phyloP scores from a whole-genome alignment of 2,888 invertebrate genomes.

The Congeria kusceri region DNA sequence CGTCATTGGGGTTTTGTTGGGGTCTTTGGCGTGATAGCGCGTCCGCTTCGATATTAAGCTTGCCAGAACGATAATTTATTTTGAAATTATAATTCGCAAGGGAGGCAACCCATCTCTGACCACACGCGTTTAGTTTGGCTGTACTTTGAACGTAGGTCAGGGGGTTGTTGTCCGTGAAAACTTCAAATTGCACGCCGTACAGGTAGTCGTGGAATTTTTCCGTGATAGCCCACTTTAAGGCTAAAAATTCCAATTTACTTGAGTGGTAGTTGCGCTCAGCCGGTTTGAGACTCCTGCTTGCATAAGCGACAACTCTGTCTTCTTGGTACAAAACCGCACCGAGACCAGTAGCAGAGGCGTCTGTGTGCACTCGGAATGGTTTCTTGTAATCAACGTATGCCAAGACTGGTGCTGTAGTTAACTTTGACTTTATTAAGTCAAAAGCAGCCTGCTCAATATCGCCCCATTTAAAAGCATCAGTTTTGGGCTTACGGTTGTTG shows the following conservation, averaged over 20 bases:
- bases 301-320: constrained; percentile 11
- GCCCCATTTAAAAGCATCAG: constrained; percentile 1
- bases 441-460: background rate
- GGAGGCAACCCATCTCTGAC: background rate
- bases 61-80: background rate
- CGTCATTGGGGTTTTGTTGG: no score
- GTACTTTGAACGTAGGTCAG: constrained; percentile 8
- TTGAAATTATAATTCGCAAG: background rate
- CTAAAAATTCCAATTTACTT: background rate
- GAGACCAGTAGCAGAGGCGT: constrained; percentile 8
- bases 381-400: background rate
- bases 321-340: constrained; percentile 17
- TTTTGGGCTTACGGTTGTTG: no score
- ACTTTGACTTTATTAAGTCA: background rate
- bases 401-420: constrained; percentile 5
- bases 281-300: constrained; percentile 6
- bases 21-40: no score
- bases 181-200: background rate
- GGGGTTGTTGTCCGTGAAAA: constrained; percentile 8
- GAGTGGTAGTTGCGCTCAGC: background rate
- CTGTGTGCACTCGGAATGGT: constrained; percentile 1
- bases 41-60: constrained; percentile 1
- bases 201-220: constrained; percentile 1
- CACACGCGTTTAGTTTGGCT: constrained; percentile 3
- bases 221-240: background rate